Conservation (phyloP, 2,797 vertebrate species). For the Phaenicophaeus curvirostris region DNA sequence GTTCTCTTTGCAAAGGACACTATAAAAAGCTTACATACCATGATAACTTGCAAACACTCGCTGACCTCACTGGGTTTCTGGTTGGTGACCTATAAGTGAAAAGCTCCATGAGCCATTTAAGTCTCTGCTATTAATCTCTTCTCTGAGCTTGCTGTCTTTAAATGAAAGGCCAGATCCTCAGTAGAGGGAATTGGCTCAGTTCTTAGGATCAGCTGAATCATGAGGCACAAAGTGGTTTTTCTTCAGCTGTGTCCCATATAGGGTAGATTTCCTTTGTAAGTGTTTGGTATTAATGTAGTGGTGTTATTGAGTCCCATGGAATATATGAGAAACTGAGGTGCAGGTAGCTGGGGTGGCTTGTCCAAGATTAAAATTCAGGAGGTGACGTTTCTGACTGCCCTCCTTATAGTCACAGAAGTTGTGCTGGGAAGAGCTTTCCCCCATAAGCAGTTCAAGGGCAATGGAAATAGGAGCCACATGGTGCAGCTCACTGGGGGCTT, state of each 20-base stretch:
- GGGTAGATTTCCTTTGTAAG: neutral
- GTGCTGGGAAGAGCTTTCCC: neutral
- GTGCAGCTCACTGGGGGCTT: neutral
- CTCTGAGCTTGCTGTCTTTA: neutral
- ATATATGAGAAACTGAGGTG: neutral
- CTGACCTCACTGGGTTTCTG: slow-evolving; percentile 18
- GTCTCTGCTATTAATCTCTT: slow-evolving; percentile 34
- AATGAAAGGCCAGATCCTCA: slow-evolving; percentile 26
- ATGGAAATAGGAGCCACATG: neutral
- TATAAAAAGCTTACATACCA: neutral
- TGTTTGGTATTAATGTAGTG: neutral
- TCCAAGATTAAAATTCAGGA: neutral
- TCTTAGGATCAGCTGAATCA: neutral
- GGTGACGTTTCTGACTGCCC: neutral
- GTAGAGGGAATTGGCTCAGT: neutral
- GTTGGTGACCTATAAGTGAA: slow-evolving; percentile 36
- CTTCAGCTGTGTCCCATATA: neutral
- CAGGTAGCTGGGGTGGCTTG: neutral
- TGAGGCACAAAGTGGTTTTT: slow-evolving; percentile 12
- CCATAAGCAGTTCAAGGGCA: neutral
- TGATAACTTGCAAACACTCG: neutral
- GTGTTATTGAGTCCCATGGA: neutral
- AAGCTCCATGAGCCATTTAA: slow-evolving; percentile 27
- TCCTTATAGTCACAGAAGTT: neutral
- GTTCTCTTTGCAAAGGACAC: neutral